phyloP scores from a whole-genome alignment of 2,797 vertebrate species.

The Perodicticus potto region DNA sequence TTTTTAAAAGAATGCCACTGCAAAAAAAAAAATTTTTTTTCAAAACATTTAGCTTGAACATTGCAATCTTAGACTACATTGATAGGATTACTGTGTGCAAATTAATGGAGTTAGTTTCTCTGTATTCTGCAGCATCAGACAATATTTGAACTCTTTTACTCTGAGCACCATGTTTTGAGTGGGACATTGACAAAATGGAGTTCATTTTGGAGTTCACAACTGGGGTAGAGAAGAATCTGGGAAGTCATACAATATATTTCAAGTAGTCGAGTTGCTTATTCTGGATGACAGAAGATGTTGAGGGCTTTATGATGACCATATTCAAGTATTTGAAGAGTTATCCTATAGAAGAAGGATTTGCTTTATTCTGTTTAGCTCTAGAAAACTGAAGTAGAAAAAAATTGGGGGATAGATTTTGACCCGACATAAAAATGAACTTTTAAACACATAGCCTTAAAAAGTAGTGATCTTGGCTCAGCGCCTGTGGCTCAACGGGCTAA shows the following conservation, averaged over 20 bases:
- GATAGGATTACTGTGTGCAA: background rate
- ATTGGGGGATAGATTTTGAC: conserved; percentile 18
- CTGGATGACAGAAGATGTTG: conserved; percentile 43
- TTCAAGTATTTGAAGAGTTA: conserved; percentile 38
- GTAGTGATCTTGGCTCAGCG: background rate
- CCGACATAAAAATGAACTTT: conserved; percentile 29
- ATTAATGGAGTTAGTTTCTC: conserved; percentile 38
- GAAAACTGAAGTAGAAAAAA: conserved; percentile 20
- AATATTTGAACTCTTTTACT: conserved; percentile 13
- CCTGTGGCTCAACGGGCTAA: too few relatives aligned
- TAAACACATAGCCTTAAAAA: conserved; percentile 15
- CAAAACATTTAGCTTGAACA: background rate
- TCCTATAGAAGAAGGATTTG: background rate
- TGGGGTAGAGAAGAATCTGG: background rate
- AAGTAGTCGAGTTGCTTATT: background rate
- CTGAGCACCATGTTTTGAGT: background rate
- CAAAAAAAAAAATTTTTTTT: background rate
- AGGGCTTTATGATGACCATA: background rate
- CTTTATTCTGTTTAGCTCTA: conserved; percentile 40
- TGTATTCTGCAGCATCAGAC: background rate
- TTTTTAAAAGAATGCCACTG: conserved; percentile 45
- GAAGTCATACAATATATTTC: background rate
- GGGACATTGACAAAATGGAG: background rate
- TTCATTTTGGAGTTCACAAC: background rate
- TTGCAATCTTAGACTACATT: background rate